These are phyloP conservation scores for Oegoconia quadripuncta DNA, from an alignment of 2,888 invertebrate genomes.

Conservation along the genomic window DNA sequence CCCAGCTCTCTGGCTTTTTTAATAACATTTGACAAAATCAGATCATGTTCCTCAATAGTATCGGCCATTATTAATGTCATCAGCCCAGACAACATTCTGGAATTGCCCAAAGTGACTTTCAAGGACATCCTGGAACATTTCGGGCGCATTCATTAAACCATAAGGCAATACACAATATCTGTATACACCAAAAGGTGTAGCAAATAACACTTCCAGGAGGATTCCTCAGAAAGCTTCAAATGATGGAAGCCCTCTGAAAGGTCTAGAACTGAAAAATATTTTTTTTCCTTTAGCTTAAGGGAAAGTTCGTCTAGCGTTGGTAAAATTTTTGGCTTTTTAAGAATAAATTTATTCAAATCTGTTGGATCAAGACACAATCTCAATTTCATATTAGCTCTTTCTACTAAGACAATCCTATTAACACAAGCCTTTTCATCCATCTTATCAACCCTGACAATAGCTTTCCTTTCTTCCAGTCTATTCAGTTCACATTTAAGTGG, in stretches of 20 bases:
- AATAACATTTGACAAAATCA: conserved; percentile 5
- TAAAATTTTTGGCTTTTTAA: conserved; percentile 17
- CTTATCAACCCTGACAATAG: conserved; percentile 15
- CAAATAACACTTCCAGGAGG: conserved; percentile 21
- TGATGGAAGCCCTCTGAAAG: conserved; percentile 20
- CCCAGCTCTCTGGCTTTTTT: conserved; percentile 7
- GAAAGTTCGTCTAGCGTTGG: conserved; percentile 15
- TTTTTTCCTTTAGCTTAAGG: conserved; percentile 14
- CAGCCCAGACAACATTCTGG: conserved; percentile 12
- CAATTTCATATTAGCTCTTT: conserved; percentile 9
- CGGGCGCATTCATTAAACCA: conserved; percentile 17
- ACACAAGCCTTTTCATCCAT: conserved; percentile 16
- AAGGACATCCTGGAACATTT: conserved; percentile 14
- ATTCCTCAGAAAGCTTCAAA: conserved; percentile 4
- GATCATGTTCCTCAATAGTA: conserved; percentile 7
- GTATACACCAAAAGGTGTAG: conserved; percentile 17
- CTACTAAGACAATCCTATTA: conserved; percentile 15
- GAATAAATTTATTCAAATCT: conserved; percentile 18
- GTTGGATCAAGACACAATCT: conserved; percentile 10
- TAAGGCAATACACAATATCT: conserved; percentile 17
- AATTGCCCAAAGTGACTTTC: conserved; percentile 8
- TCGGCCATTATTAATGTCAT: conserved; percentile 11
- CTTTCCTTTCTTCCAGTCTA: conserved; percentile 9
- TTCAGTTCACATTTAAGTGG: conserved; percentile 11
- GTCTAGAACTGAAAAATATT: conserved; percentile 18